These are phyloP conservation scores for Hyla sarda DNA, from an alignment of 2,113 vertebrate genomes.

Conservation along the genomic window DNA sequence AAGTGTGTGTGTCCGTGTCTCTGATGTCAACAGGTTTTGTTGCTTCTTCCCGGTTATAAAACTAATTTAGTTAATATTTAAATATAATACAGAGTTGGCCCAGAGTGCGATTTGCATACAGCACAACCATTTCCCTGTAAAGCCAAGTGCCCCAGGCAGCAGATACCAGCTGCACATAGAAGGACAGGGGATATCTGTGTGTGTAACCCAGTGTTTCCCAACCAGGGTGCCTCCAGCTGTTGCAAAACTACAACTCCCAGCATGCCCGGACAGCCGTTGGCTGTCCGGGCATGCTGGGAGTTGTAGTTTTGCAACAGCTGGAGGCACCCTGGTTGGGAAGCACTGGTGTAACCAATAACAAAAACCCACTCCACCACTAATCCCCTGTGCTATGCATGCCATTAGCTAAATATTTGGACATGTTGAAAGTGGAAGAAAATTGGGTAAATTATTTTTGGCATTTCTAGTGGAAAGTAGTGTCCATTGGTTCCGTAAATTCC, in stretches of 20 bases:
- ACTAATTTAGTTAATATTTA: no score
- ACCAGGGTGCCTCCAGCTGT: no score
- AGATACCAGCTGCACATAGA: not conserved
- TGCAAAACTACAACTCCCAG: no score
- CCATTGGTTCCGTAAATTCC: conserved; percentile 24
- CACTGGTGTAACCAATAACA: not conserved
- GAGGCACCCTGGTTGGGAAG: no score
- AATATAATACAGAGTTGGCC: not conserved
- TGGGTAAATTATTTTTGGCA: not conserved
- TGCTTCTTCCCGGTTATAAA: no score
- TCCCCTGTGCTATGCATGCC: not conserved
- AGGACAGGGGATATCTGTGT: not conserved
- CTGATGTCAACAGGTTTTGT: no score
- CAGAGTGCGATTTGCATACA: not conserved
- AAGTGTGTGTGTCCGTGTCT: no score
- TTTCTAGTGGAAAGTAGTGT: not conserved
- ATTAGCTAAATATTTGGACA: not conserved
- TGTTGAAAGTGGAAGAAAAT: conserved; percentile 4
- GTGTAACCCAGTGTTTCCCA: no score
- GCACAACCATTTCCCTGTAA: not conserved
- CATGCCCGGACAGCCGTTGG: no score
- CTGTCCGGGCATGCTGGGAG: no score
- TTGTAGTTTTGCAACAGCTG: no score
- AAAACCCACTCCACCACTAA: not conserved
- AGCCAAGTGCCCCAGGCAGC: not conserved